Percentiles rank a stretch among this genome's conserved stretches.
Evolutionary conservation across 1,140 invertebrate species (phyloP).

Genomic region (Rhagoletis zephyria): DNA sequence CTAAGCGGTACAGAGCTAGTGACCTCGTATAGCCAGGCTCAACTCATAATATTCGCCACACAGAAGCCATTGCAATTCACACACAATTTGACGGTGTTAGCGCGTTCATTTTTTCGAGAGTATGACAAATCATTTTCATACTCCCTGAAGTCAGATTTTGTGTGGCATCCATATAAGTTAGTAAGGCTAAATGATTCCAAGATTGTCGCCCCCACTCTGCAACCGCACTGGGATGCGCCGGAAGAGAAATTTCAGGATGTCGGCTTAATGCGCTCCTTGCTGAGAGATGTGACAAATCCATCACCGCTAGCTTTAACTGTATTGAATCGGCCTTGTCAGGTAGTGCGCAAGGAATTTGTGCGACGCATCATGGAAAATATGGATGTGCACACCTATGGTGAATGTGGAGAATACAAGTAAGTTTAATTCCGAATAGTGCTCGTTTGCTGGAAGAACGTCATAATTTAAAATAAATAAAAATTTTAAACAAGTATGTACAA

Average conservation of each 20-base stretch:
- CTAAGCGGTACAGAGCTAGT: background rate
- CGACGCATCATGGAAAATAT: background rate
- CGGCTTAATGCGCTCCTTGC: too few relatives aligned
- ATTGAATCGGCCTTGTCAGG: background rate
- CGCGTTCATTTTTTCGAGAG: background rate
- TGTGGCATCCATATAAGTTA: background rate
- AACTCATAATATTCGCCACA: background rate
- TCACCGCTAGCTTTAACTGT: background rate
- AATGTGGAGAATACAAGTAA: background rate
- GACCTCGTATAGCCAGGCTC: background rate
- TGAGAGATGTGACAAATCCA: background rate
- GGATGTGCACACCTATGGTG: slow-evolving; percentile 28
- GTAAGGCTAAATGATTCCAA: background rate
- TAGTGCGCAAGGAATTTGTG: background rate
- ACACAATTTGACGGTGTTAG: background rate
- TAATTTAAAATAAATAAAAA: too few relatives aligned
- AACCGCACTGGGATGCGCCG: background rate
- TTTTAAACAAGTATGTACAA: too few relatives aligned
- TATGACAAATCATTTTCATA: slow-evolving; percentile 20
- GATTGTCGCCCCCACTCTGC: background rate
- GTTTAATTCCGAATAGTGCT: too few relatives aligned
- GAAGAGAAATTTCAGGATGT: background rate
- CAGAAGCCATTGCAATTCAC: slow-evolving; percentile 4
- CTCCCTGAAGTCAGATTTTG: slow-evolving; percentile 14
- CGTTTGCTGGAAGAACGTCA: too few relatives aligned